Evolutionary conservation across 2,888 invertebrate species (phyloP).

Genomic region (Diarsia dahlii): DNA sequence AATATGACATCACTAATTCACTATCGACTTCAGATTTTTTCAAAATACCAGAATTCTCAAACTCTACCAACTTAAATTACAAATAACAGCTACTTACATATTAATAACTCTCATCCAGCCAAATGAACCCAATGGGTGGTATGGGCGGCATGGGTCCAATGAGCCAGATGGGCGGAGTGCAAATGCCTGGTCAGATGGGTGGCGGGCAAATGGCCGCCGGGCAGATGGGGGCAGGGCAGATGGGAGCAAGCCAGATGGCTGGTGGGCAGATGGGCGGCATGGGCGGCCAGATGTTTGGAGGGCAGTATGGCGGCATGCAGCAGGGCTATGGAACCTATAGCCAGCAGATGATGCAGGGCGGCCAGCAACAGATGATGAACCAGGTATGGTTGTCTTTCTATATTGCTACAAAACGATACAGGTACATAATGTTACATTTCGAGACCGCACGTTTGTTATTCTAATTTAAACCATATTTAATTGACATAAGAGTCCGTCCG

Average conservation of each 20-base stretch:
- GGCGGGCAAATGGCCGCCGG: slow-evolving; percentile 81
- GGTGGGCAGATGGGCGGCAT: slow-evolving; percentile 86
- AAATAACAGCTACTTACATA: background rate
- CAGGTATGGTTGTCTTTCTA: slow-evolving; percentile 75
- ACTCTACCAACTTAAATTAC: background rate
- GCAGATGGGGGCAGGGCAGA: slow-evolving; percentile 84
- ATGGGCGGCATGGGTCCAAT: slow-evolving; percentile 83
- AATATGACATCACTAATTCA: background rate
- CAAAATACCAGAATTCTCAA: background rate
- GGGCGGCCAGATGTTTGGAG: slow-evolving; percentile 91
- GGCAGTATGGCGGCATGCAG: slow-evolving; percentile 92
- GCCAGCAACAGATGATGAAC: slow-evolving; percentile 89
- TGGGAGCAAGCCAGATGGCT: slow-evolving; percentile 85
- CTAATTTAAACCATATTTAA: background rate
- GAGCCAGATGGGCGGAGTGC: slow-evolving; percentile 84
- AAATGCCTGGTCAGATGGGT: slow-evolving; percentile 84
- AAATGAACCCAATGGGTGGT: slow-evolving; percentile 87
- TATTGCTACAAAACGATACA: background rate
- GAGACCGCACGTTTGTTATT: background rate
- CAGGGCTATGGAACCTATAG: slow-evolving; percentile 87
- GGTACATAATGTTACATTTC: no score
- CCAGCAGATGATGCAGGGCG: slow-evolving; percentile 89
- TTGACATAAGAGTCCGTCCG: background rate
- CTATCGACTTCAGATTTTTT: background rate
- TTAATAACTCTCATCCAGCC: slow-evolving; percentile 69